Conservation (phyloP, 2,113 vertebrate genomes). For the Emydura subglobosa region DNA sequence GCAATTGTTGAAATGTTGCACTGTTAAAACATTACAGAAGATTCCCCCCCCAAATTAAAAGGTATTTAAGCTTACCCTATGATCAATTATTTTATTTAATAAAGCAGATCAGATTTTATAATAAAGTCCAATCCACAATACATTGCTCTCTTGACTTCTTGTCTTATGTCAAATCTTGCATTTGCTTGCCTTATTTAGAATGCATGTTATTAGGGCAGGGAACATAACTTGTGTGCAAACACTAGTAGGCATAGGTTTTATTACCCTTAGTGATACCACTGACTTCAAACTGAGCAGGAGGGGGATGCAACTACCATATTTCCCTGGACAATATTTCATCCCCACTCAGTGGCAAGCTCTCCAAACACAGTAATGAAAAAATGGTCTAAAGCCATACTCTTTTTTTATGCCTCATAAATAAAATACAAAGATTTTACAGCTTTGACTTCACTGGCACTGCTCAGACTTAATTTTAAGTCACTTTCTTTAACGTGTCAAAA, state of each 20-base stretch:
- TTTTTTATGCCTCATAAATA: not conserved
- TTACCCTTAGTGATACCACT: not conserved
- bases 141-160: not conserved
- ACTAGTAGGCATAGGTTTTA: not conserved
- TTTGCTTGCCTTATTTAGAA: not conserved
- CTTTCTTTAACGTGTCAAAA: not conserved
- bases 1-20: not conserved
- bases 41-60: not conserved
- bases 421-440: too few species aligned
- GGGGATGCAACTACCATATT: not conserved
- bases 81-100: not conserved
- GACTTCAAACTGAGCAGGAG: not conserved
- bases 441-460: not conserved
- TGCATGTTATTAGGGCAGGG: not conserved
- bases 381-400: not conserved
- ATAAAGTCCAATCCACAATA: not conserved
- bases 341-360: not conserved
- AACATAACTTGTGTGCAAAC: not conserved
- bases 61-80: not conserved
- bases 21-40: not conserved
- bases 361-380: not conserved
- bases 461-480: not conserved
- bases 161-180: not conserved
- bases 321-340: not conserved
- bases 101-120: not conserved